Evolutionary conservation across 2,888 invertebrate species (phyloP).

Genomic region (Teinopalpus imperialis): DNA sequence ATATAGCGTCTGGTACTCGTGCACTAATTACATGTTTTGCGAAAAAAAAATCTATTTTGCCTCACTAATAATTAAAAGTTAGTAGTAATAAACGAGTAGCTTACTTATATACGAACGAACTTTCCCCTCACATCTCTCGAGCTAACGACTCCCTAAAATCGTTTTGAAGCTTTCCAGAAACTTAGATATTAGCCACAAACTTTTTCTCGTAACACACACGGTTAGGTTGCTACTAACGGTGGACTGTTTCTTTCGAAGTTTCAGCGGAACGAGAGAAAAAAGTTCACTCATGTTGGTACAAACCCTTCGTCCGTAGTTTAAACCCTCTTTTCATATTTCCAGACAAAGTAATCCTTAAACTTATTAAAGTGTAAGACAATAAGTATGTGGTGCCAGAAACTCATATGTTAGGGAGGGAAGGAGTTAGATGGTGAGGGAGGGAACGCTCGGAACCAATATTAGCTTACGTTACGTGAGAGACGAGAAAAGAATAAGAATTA

Average conservation of each 20-base stretch:
- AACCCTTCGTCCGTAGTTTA: conserved; percentile 49
- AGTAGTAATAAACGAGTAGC: too few relatives aligned
- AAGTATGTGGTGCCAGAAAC: conserved; percentile 23
- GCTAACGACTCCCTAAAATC: conserved; percentile 45
- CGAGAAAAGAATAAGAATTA: conserved; percentile 52
- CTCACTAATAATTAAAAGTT: too few relatives aligned
- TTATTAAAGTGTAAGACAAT: conserved; percentile 25
- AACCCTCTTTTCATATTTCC: conserved; percentile 44
- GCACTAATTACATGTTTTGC: too few relatives aligned
- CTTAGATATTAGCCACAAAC: conserved; percentile 63
- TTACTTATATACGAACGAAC: too few relatives aligned
- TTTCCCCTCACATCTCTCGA: conserved; percentile 28
- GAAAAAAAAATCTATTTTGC: too few relatives aligned
- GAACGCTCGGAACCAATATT: conserved; percentile 51
- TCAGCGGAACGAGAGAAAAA: conserved; percentile 35
- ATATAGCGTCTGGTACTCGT: too few relatives aligned
- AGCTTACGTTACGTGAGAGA: conserved; percentile 46
- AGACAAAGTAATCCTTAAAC: conserved; percentile 40
- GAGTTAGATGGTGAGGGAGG: conserved; percentile 29
- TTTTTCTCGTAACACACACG: conserved; percentile 68
- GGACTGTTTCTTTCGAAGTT: conserved; percentile 55
- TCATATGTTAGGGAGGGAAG: conserved; percentile 23
- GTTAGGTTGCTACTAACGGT: conserved; percentile 69
- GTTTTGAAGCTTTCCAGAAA: conserved; percentile 66
- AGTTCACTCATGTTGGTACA: conserved; percentile 42